A percentile compares a stretch with the other conserved stretches of the same genome.
Conservation (phyloP, 2,797 vertebrate species). For the Melanotaenia maccullochi region DNA sequence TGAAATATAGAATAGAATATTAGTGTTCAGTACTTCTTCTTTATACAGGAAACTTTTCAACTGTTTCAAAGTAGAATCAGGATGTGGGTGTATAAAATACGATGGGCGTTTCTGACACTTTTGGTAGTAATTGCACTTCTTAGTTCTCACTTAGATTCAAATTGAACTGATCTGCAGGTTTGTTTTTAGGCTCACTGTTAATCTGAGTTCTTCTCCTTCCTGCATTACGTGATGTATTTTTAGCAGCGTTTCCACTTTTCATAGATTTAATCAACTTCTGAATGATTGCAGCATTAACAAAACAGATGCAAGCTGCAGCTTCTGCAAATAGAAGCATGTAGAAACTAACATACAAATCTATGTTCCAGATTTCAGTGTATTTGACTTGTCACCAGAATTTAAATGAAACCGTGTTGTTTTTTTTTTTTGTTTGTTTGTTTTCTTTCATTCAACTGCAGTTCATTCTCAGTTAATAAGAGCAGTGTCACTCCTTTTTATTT, state of each 20-base stretch:
- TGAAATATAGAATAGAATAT: not conserved
- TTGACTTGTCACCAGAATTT: not conserved
- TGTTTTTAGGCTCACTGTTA: not conserved
- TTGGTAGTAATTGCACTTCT: not conserved
- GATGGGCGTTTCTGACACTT: slow-evolving; percentile 1
- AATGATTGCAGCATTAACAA: not conserved
- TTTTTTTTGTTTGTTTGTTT: no score
- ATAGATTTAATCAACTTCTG: not conserved
- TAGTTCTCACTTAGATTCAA: not conserved
- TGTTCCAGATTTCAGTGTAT: not conserved
- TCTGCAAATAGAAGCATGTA: not conserved
- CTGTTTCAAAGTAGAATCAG: slow-evolving; percentile 4
- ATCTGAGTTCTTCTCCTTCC: not conserved
- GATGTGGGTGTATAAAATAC: slow-evolving; percentile 2
- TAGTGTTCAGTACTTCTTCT: no score
- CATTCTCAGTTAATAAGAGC: not conserved
- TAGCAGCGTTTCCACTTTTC: not conserved
- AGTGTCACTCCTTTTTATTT: slow-evolving; percentile 9
- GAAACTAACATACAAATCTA: not conserved
- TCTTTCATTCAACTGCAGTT: no score
- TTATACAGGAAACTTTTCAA: not conserved
- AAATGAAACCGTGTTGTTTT: no score
- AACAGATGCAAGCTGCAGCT: not conserved
- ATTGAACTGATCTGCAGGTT: not conserved
- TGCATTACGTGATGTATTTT: not conserved